Percentiles rank a stretch among this genome's conserved stretches.
Conservation (phyloP, 2,797 vertebrate species). For the Gambusia yucatana region DNA sequence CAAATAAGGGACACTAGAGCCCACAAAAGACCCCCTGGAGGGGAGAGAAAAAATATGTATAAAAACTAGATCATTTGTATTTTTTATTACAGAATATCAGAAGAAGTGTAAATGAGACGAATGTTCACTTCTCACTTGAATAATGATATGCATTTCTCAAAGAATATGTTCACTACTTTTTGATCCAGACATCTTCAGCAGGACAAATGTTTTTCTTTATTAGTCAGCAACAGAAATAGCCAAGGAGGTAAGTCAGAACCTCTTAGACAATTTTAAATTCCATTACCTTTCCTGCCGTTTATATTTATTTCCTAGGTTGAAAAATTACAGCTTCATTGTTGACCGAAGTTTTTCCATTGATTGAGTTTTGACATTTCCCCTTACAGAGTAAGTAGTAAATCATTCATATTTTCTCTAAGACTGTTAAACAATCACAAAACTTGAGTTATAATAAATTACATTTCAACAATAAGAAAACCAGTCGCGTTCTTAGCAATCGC, state of each 20-base stretch:
- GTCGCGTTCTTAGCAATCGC: background rate
- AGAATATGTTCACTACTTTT: background rate
- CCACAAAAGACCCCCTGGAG: no score
- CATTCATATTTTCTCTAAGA: background rate
- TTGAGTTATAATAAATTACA: background rate
- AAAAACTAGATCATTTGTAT: background rate
- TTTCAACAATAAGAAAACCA: background rate
- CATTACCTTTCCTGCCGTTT: background rate
- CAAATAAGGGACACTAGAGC: no score
- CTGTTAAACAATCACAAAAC: background rate
- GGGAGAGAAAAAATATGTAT: background rate
- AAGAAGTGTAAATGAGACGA: background rate
- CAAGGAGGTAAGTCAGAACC: background rate
- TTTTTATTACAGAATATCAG: background rate
- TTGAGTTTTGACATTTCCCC: background rate
- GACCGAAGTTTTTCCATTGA: background rate
- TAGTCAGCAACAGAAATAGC: background rate
- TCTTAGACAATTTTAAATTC: background rate
- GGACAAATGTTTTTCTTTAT: background rate
- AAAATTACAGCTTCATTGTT: background rate
- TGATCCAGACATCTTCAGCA: background rate
- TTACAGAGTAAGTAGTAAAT: background rate
- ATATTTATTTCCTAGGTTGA: background rate
- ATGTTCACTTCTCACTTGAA: background rate
- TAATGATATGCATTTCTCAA: background rate